Base-by-base conservation (phyloP, 1,140 invertebrate genomes). In the Trichomalopsis sarcophagae region DNA sequence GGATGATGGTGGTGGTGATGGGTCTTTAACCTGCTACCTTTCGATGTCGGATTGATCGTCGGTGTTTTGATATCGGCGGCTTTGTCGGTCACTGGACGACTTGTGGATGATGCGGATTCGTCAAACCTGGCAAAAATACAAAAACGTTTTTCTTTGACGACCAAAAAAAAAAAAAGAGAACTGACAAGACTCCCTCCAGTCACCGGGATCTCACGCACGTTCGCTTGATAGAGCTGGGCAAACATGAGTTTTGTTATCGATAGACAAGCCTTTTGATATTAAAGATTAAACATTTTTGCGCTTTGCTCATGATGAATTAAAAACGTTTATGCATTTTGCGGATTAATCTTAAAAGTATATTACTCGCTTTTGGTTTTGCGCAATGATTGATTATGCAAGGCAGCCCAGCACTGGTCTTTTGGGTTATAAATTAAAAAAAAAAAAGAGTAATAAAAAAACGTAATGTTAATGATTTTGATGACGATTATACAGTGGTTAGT, bases 61-160 rank as follows among this genome's bases (percentile, higher is more conserved):
- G 87, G 85, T 80, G 88, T 81, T 62, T 77, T 69, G 79, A 83
- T 88, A 85, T 92, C 90, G 88, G 83, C 89, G 88, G 87, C 87
- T 90, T 88, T 91, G 85, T 93, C 91, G 87, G 80, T 89, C 82
- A 90, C 85, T 81, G 91, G 91, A 89, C 90, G 91, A 91, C 91
- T 93, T 75, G 93, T 93, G 76, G 92, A 92, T 89, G 91, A 90
- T 90, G 92, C 92, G 86, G 91, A 90, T 90, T 92, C 92, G 87
- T 88, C 86, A 78, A 90, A 93, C 92, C 92, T 93, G 87, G 90
- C 87, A 89, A 91, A 91, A 91, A 71, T 91, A 89, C 89, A 87
- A 88, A 89, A 84, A 90, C 23, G 74, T 81, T 80, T 81, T 73
- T 62, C 21, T 62, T 86, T 82, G 44, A 82, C 73, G 69, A 76